Base-by-base conservation (phyloP, 2,113 vertebrate genomes). In the Corythoichthys haematopterus region DNA sequence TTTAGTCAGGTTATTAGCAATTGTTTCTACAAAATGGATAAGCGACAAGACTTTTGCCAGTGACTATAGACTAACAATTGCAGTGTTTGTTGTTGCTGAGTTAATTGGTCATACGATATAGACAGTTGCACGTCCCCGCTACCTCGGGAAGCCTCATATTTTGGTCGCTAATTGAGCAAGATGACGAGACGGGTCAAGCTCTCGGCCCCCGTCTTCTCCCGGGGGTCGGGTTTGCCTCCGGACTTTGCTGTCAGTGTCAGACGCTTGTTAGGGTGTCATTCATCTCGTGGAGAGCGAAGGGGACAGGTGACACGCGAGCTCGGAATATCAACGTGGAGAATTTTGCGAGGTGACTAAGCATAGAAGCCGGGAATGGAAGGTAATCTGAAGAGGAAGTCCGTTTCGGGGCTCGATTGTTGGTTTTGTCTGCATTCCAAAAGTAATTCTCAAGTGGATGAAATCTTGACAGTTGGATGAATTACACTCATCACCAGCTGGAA, bases 181-280 rank as follows among this genome's bases (percentile, higher is more conserved):
- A 87, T 88, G 90, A 90, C 89, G 87, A 69, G 80, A 80, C 69
- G 73, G 36, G 46, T 63, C 78, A 83, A 76, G 80, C 78, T 83
- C 80, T 83, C 70, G 8, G 74, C 73, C 77, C 78, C 50, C 58
- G 70, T 76, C 72, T 72, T 80, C 84, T 85, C 88, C 87, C 82
- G 80, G 62, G 66, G 84, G 77, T 81, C 81, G 75, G 80, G 90
- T 91, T 91, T 91, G 88, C 89, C 1, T 90, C 89, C 91, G 89
- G 91, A 91, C 91, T 89, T 82, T 58, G 89, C 91, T 90, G 90
- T 91, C 88, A 89, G 83, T 93, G 91, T 93, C 91, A 90, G 85
- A 90, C 80, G 89, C 91, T 93, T 90, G 91, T 93, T 93, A 92
- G 90, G 83, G 70, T 80, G 67, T 65, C 91, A 89, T 92, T 85